Conservation (phyloP, 2,888 invertebrate genomes). For the Papilio elwesi region DNA sequence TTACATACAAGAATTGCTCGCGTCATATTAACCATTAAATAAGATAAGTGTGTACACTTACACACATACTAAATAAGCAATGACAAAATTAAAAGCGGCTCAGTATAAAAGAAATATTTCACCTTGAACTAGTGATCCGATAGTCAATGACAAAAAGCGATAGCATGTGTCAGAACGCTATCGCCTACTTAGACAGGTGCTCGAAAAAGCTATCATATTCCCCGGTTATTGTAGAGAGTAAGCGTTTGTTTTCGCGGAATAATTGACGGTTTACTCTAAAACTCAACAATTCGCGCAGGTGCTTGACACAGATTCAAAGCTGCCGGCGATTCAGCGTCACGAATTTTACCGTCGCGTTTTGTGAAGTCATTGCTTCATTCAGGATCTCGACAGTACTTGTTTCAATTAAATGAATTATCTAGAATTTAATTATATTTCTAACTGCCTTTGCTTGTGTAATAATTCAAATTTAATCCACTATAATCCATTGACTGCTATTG, state of each 20-base stretch:
- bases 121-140: background rate
- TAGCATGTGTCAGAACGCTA: background rate
- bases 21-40: no score
- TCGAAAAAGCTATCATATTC: conserved; percentile 22
- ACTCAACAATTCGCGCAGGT: conserved; percentile 35
- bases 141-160: background rate
- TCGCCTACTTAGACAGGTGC: background rate
- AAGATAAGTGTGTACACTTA: no score
- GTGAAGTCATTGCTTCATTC: conserved; percentile 11
- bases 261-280: conserved; percentile 49
- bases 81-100: no score
- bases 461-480: no score
- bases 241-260: conserved; percentile 41
- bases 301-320: conserved; percentile 37
- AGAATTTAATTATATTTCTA: no score
- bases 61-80: no score
- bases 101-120: no score
- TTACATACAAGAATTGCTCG: no score
- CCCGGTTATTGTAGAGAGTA: conserved; percentile 28
- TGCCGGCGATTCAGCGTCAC: conserved; percentile 19
- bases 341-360: conserved; percentile 13
- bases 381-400: background rate
- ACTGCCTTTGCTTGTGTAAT: no score
- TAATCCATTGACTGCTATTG: no score
- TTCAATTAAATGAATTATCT: background rate